These are phyloP conservation scores for Sebastes alutus DNA, from an alignment of 2,797 vertebrate genomes.

Conservation along the genomic window DNA sequence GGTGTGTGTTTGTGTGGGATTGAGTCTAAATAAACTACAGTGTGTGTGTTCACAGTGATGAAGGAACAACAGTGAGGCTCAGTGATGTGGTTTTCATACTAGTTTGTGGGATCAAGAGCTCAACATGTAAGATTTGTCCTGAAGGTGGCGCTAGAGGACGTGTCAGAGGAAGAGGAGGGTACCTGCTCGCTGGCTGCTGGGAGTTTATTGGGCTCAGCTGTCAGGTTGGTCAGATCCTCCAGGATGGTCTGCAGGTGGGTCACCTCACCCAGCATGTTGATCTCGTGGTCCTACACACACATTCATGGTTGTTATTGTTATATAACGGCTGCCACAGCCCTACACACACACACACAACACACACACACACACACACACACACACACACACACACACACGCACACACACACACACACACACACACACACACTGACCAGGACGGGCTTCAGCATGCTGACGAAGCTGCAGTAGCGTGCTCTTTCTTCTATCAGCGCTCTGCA, in stretches of 20 bases:
- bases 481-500: conserved; percentile 85
- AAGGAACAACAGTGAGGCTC: no score
- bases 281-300: conserved; percentile 84
- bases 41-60: no score
- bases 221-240: conserved; percentile 83
- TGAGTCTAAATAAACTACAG: no score
- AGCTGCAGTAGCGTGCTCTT: conserved; percentile 84
- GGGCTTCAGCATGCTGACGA: conserved; percentile 85
- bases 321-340: neutral
- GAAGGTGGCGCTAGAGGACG: neutral
- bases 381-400: neutral
- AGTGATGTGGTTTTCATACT: no score
- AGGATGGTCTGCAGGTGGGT: conserved; percentile 88
- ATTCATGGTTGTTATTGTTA: neutral
- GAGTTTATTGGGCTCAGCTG: conserved; percentile 83
- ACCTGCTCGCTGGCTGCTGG: conserved; percentile 87
- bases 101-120: neutral
- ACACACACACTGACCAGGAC: conserved; percentile 81
- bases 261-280: conserved; percentile 87
- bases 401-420: neutral
- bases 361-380: no score
- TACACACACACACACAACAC: neutral
- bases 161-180: neutral
- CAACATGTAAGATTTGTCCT: neutral
- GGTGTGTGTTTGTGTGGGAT: no score